Conservation (phyloP, 2,888 invertebrate genomes). For the Zaprionus obscuricornis region DNA sequence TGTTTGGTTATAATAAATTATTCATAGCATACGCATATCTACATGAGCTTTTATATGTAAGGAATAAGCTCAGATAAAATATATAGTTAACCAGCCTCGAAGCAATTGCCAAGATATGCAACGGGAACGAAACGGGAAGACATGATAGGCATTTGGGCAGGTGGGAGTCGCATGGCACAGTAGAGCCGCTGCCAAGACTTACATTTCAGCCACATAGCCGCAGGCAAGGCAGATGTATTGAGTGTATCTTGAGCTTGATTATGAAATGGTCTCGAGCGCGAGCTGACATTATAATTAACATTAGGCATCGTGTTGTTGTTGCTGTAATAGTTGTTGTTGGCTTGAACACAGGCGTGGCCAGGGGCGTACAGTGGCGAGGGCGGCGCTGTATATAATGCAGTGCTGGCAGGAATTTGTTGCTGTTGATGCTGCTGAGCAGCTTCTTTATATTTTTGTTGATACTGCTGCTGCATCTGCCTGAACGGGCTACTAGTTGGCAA, state of each 20-base stretch:
- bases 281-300: conserved; percentile 70
- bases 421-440: conserved; percentile 27
- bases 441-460: conserved; percentile 59
- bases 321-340: conserved; percentile 46
- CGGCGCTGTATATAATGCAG: conserved; percentile 59
- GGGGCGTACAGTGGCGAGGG: conserved; percentile 58
- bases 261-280: conserved; percentile 76
- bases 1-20: too few relatives aligned
- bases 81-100: conserved; percentile 27
- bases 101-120: conserved; percentile 42
- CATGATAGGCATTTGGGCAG: conserved; percentile 20
- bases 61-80: too few relatives aligned
- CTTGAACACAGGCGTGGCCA: conserved; percentile 41
- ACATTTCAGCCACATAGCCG: conserved; percentile 81
- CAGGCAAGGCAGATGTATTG: conserved; percentile 77
- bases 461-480: conserved; percentile 63
- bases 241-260: conserved; percentile 75
- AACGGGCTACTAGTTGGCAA: conserved; percentile 44
- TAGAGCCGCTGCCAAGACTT: conserved; percentile 76
- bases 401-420: conserved; percentile 34
- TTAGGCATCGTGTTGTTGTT: conserved; percentile 63
- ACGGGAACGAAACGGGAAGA: conserved; percentile 24
- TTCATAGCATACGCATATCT: too few relatives aligned
- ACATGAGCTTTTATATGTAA: too few relatives aligned
- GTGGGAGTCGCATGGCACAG: conserved; percentile 34